Evolutionary conservation across 2,113 vertebrate genomes (phyloP).

Genomic region (Martes martes): DNA sequence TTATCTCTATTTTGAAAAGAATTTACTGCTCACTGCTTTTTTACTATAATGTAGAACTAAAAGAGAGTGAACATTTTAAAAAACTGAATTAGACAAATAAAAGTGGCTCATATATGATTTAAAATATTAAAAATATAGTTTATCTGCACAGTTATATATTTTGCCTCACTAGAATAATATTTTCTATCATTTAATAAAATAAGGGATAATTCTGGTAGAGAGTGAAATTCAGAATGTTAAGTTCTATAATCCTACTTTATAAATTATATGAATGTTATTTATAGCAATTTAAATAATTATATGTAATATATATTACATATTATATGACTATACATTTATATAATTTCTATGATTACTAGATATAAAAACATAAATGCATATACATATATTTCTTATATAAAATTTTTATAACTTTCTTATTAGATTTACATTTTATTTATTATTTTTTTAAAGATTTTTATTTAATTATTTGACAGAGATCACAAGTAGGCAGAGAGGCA

Average conservation of each 20-base stretch:
- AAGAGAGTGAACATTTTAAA: neutral
- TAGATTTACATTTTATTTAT: neutral
- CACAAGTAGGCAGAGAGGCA: no score
- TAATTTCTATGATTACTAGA: neutral
- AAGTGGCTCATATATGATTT: neutral
- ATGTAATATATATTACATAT: neutral
- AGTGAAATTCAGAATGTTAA: neutral
- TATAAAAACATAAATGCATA: neutral
- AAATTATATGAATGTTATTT: neutral
- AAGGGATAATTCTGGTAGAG: neutral
- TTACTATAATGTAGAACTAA: neutral
- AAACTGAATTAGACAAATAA: neutral
- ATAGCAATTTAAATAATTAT: neutral
- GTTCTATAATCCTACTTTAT: neutral
- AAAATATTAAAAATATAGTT: neutral
- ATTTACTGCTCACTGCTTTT: neutral
- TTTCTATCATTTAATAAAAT: slow-evolving; percentile 24
- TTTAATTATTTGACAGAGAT: no score
- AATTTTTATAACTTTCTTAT: neutral
- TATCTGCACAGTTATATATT: neutral
- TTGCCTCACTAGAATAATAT: neutral
- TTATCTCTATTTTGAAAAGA: neutral
- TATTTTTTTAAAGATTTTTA: no score
- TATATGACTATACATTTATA: neutral
- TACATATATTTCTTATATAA: neutral